phyloP scores from a whole-genome alignment of 1,140 invertebrate species.

The Atopsyche davidsoni region DNA sequence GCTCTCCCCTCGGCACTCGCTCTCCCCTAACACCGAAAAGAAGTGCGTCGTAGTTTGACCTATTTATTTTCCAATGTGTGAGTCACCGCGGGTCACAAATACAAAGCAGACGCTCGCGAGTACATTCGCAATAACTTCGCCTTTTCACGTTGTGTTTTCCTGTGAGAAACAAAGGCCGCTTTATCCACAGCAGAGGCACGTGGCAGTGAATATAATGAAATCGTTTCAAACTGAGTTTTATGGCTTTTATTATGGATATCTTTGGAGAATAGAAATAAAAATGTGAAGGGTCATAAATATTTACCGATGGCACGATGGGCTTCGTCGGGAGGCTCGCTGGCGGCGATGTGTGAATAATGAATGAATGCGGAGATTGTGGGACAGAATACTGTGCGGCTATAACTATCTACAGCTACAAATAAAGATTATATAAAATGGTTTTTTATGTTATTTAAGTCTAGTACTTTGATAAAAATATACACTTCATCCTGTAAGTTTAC shows the following conservation, averaged over 20 bases:
- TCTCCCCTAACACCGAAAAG: constrained; percentile 11
- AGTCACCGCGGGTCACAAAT: constrained; percentile 28
- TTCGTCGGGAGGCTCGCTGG: no score
- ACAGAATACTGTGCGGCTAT: no score
- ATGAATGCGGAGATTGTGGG: no score
- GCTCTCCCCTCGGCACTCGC: constrained; percentile 10
- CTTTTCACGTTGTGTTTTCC: constrained; percentile 17
- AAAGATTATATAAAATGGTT: no score
- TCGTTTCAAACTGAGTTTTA: constrained; percentile 6
- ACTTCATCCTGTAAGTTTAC: no score
- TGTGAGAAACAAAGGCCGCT: constrained; percentile 18
- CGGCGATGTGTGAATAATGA: no score
- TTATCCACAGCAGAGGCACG: constrained; percentile 20
- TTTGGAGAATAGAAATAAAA: constrained; percentile 17
- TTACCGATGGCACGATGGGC: no score
- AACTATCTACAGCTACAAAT: no score
- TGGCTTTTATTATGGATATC: constrained; percentile 16
- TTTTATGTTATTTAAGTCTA: no score
- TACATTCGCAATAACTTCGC: constrained; percentile 21
- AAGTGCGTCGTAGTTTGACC: constrained; percentile 30
- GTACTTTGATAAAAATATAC: no score
- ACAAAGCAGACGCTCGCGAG: constrained; percentile 25
- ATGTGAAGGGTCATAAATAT: constrained; percentile 13
- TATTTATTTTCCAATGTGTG: constrained; percentile 26
- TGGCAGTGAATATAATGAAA: constrained; percentile 19